phyloP scores from a whole-genome alignment of 2,113 vertebrate species.

The Stercorarius parasiticus region DNA sequence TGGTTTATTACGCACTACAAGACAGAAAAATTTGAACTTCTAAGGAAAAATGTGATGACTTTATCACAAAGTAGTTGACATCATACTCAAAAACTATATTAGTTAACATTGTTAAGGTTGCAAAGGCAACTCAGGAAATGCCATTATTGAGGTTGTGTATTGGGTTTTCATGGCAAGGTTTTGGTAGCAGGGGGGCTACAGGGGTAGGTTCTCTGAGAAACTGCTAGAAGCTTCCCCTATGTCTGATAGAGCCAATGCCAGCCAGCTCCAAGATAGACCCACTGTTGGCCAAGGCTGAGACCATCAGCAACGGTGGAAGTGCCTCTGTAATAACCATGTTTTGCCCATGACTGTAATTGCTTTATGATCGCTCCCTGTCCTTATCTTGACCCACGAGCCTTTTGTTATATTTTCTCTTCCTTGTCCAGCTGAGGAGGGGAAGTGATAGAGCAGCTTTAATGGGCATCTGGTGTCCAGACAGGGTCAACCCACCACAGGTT shows the following conservation, averaged over 20 bases:
- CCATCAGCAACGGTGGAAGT: background rate
- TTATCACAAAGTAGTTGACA: background rate
- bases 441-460: background rate
- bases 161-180: background rate
- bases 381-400: background rate
- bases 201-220: background rate
- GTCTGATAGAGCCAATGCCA: background rate
- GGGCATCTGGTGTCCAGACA: background rate
- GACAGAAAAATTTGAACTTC: background rate
- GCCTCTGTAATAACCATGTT: background rate
- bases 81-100: background rate
- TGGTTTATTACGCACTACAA: background rate
- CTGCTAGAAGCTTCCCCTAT: background rate
- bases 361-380: background rate
- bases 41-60: background rate
- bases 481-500: background rate
- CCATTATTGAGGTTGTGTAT: background rate
- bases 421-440: background rate
- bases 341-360: background rate
- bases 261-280: background rate
- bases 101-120: background rate
- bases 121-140: background rate
- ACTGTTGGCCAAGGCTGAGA: background rate
- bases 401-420: background rate
- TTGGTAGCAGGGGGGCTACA: background rate